Percentiles rank a stretch among this genome's conserved stretches.
Conservation (phyloP, 23 tunicate species). For the Styela clava region DNA sequence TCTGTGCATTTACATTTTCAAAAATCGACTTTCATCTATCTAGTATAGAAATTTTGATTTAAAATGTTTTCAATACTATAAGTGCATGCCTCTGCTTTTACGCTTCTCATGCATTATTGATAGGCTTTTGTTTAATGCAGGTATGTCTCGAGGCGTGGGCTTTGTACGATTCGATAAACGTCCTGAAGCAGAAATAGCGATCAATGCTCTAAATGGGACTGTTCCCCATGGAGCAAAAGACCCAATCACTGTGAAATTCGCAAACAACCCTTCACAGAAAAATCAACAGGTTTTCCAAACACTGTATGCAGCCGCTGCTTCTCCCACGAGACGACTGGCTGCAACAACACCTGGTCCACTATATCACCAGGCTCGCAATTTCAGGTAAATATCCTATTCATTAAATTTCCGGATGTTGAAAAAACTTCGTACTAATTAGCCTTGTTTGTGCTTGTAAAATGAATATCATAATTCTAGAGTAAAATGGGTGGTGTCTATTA, state of each 20-base stretch:
- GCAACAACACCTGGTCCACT: constrained; percentile 60
- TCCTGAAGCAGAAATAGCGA: constrained; percentile 92
- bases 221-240: constrained; percentile 84
- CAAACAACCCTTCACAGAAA: constrained; percentile 93
- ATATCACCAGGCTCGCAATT: constrained; percentile 74
- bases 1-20: too few species aligned
- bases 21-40: too few species aligned
- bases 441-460: neutral
- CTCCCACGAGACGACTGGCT: constrained; percentile 49
- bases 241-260: constrained; percentile 86
- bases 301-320: constrained; percentile 76
- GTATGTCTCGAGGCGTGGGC: constrained; percentile 97
- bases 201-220: constrained; percentile 77
- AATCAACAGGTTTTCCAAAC: constrained; percentile 85
- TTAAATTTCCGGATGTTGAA: too few species aligned
- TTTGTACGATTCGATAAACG: constrained; percentile 98
- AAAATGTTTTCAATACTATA: too few species aligned
- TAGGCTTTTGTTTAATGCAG: constrained; percentile 17
- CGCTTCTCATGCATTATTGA: neutral
- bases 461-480: neutral
- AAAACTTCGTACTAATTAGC: neutral
- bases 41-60: too few species aligned
- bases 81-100: neutral
- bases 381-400: constrained; percentile 46
- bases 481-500: neutral